Percentiles rank a stretch among this genome's conserved stretches.
Evolutionary conservation across 2,797 vertebrate species (phyloP).

Genomic region (Remorina albescens): DNA sequence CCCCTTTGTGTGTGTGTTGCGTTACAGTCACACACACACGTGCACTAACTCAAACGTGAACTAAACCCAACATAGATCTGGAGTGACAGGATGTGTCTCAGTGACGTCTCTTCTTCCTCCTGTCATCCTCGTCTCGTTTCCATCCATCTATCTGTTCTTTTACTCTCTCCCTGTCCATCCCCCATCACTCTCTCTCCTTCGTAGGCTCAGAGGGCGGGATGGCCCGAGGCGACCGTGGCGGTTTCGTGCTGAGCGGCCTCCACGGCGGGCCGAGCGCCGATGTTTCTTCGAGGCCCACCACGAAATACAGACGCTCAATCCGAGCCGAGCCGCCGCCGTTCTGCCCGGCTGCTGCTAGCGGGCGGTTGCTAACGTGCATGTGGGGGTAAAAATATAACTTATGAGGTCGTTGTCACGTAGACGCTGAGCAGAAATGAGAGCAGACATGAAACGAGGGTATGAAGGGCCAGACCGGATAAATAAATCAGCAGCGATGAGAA

Average conservation of each 20-base stretch:
- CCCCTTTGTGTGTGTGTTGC: background rate
- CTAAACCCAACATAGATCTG: constrained; percentile 55
- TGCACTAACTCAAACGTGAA: constrained; percentile 17
- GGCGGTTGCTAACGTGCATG: constrained; percentile 8
- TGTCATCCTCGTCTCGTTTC: constrained; percentile 46
- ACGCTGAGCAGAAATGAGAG: constrained; percentile 40
- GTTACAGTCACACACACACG: constrained; percentile 14
- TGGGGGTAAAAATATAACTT: constrained; percentile 31
- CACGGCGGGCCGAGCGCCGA: too few species aligned
- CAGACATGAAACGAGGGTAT: constrained; percentile 57
- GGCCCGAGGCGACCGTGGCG: constrained; percentile 52
- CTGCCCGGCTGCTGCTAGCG: too few species aligned
- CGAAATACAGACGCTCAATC: too few species aligned
- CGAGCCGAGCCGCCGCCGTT: background rate
- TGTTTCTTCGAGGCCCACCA: too few species aligned
- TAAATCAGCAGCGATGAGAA: constrained; percentile 66
- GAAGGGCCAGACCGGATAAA: constrained; percentile 58
- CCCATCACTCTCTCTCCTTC: constrained; percentile 48
- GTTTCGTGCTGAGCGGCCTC: constrained; percentile 31
- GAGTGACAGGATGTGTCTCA: constrained; percentile 74
- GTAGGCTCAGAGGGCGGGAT: constrained; percentile 48
- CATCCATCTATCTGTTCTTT: constrained; percentile 20
- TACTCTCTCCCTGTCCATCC: constrained; percentile 56
- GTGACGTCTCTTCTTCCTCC: constrained; percentile 64
- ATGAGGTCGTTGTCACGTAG: constrained; percentile 31